Percentiles rank a stretch among this genome's conserved stretches.
Evolutionary conservation across 53 echinoderm and acorn worm species (phyloP).

Genomic region (Mesocentrotus franciscanus): DNA sequence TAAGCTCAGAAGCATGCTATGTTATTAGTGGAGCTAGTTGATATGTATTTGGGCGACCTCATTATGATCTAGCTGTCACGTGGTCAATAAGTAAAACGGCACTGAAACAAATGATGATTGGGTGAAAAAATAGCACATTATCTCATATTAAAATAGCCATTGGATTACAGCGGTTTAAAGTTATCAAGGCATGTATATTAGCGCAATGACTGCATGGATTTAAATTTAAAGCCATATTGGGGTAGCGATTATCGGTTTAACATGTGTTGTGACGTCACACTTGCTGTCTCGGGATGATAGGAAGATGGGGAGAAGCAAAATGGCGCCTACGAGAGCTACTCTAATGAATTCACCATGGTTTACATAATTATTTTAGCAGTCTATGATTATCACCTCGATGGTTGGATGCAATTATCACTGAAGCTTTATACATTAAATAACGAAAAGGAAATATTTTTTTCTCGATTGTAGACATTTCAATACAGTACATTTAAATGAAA

Average conservation of each 20-base stretch:
- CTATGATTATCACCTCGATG: neutral
- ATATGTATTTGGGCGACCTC: neutral
- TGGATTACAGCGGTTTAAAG: neutral
- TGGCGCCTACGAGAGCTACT: neutral
- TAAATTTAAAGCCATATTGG: neutral
- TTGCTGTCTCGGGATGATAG: neutral
- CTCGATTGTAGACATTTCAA: no score
- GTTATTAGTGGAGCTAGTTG: neutral
- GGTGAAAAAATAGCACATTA: neutral
- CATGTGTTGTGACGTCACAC: neutral
- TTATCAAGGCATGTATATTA: neutral
- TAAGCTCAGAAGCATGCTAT: neutral
- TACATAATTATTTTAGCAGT: neutral
- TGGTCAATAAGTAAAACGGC: neutral
- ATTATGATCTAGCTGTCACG: neutral
- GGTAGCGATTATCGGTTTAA: neutral
- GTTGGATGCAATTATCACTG: neutral
- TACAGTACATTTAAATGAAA: no score
- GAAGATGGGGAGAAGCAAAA: neutral
- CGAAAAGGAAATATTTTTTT: no score
- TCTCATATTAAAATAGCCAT: neutral
- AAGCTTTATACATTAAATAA: no score
- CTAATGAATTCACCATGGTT: neutral
- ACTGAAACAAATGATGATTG: neutral
- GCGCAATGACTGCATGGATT: neutral